Evolutionary conservation across 2,113 vertebrate genomes (phyloP).

Genomic region (Grallaria varia): DNA sequence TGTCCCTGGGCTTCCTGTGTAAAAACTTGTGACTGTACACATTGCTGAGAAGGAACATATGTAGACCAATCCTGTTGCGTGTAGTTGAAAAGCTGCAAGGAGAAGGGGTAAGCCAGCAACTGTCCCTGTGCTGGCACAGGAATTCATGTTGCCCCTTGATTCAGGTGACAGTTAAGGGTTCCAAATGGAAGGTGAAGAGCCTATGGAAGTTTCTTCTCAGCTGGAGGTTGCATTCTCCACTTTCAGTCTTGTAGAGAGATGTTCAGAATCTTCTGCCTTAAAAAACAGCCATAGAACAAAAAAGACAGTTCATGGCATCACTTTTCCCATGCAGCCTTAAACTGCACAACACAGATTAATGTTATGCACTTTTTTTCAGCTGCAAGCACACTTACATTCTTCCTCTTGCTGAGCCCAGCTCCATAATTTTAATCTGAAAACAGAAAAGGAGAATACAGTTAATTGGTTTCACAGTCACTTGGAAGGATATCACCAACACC

Average conservation of each 20-base stretch:
- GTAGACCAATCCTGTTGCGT: background rate
- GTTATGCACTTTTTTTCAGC: background rate
- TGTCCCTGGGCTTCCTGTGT: background rate
- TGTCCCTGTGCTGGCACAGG: too few relatives aligned
- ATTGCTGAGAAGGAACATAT: background rate
- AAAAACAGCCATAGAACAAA: background rate
- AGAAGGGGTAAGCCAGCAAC: background rate
- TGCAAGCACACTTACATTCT: background rate
- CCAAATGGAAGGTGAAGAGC: background rate
- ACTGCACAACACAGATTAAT: background rate
- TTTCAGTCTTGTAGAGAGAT: background rate
- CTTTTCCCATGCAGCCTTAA: background rate
- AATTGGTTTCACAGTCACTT: background rate
- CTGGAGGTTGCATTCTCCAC: background rate
- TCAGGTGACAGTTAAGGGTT: background rate
- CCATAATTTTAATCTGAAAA: background rate
- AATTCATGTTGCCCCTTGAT: background rate
- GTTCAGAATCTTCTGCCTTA: background rate
- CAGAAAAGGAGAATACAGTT: background rate
- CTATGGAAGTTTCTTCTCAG: background rate
- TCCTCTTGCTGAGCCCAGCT: background rate
- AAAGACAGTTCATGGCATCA: background rate
- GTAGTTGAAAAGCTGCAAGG: background rate
- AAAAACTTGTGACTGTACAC: background rate
- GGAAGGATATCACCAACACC: background rate